Percentiles rank a stretch among this genome's conserved stretches.
phyloP scores from a whole-genome alignment of 2,888 invertebrate genomes.

The Hyposoter didymator region DNA sequence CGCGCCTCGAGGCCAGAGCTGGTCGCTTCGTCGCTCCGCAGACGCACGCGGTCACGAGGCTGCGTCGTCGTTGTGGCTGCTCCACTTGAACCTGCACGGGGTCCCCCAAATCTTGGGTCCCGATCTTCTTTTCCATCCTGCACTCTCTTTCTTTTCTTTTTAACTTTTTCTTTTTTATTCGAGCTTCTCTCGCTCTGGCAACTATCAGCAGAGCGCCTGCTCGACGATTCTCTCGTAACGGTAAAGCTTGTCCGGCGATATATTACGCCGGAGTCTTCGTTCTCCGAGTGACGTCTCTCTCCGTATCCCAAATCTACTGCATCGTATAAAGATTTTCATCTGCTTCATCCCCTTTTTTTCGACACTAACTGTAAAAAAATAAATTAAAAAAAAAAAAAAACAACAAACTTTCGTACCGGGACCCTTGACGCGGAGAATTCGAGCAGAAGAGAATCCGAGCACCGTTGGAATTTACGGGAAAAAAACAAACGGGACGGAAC shows the following conservation, averaged over 20 bases:
- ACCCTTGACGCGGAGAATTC: constrained; percentile 14
- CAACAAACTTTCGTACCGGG: constrained; percentile 8
- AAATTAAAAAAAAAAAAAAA: constrained; percentile 14
- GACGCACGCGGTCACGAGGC: constrained; percentile 34
- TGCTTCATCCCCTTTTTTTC: constrained; percentile 58
- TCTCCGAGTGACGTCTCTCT: constrained; percentile 75
- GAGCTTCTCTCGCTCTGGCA: constrained; percentile 35
- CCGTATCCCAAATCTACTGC: constrained; percentile 72
- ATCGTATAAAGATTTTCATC: constrained; percentile 63
- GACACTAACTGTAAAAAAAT: constrained; percentile 55
- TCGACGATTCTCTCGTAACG: constrained; percentile 72
- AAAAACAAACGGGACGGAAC: neutral
- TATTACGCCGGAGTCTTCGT: constrained; percentile 73
- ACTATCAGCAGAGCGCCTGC: constrained; percentile 65
- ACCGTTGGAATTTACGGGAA: neutral
- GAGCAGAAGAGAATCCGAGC: neutral
- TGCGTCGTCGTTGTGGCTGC: constrained; percentile 51
- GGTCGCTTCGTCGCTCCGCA: constrained; percentile 18
- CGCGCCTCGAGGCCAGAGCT: constrained; percentile 39
- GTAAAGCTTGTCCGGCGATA: constrained; percentile 76
- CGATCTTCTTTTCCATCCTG: constrained; percentile 67
- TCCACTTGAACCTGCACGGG: constrained; percentile 67
- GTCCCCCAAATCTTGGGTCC: constrained; percentile 65
- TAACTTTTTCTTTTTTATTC: constrained; percentile 25
- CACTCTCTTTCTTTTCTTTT: constrained; percentile 41